Evolutionary conservation across 2,797 vertebrate genomes (phyloP), one percentile per base, ranked within the genome.

Genomic region (Peromyscus eremicus): DNA sequence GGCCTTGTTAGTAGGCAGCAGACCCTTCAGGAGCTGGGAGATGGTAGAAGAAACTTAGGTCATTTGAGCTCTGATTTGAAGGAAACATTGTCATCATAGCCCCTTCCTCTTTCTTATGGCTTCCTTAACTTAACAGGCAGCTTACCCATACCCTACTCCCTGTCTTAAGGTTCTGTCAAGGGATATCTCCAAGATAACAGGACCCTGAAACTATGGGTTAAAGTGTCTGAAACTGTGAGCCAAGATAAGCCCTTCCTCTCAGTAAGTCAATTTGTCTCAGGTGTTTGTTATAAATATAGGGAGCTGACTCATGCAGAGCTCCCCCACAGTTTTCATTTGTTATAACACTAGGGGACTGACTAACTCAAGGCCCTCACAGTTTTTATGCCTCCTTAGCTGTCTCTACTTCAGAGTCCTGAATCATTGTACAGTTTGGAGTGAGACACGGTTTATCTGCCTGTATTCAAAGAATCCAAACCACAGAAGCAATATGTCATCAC

Each of bases 371-470:
- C 21, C 23, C 2, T 14, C 16, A 40, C 8, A 32, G 0, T 6
- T 13, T 19, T 0, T 40, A 68, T 14, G 43, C 11, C 19, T 70
- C 62, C 32, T 49, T 7, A 9, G 6, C 32, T 2, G 2, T 25
- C 2, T 5, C 23, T 32, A 62, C 19, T 46, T 75, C 17, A 55
- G 8, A 27, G 8, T 6, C 52, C 2, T 76, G 49, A 34, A 34
- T 16, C 9, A 2, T 5, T 7, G 2, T 4, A 5, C 6, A 5
- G 27, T n/a, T 79, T 27, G 2, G 2, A 37, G 8, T 4, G 0
- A 5, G 14, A 29, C 7, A 5, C 27, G 21, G 17, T 3, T 12
- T 7, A 1, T 9, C 7, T 77, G 11, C 46, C 23, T 43, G 1
- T n/a, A 29, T 32, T 34, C 8, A 9, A 8, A 10, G 3, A 73